phyloP scores from a whole-genome alignment of 1,140 invertebrate species.

The Cotesia typhae region DNA sequence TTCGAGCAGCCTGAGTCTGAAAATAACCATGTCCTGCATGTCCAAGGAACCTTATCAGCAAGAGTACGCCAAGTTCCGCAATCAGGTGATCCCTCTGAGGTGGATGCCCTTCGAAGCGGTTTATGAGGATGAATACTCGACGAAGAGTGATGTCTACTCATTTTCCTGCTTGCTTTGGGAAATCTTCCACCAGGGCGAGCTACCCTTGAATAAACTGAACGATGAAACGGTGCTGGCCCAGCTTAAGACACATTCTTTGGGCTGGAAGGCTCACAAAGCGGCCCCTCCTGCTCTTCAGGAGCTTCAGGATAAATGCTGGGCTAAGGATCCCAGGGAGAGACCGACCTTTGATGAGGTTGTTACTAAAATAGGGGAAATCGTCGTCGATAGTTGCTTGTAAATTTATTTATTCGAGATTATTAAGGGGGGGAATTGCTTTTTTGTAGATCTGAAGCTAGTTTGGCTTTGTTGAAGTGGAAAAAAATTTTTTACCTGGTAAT shows the following conservation, averaged over 20 bases:
- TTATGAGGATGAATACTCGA: slow-evolving; percentile 90
- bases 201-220: slow-evolving; percentile 84
- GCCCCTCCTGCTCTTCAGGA: slow-evolving; percentile 73
- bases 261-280: slow-evolving; percentile 72
- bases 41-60: slow-evolving; percentile 85
- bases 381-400: slow-evolving; percentile 57
- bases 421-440: not conserved
- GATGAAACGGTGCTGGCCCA: slow-evolving; percentile 80
- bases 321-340: slow-evolving; percentile 71
- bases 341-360: slow-evolving; percentile 70
- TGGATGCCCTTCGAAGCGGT: slow-evolving; percentile 91
- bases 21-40: slow-evolving; percentile 83
- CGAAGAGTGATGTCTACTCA: slow-evolving; percentile 93
- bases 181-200: slow-evolving; percentile 84
- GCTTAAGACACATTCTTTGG: slow-evolving; percentile 72
- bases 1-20: slow-evolving; percentile 82
- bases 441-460: too few species aligned
- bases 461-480: not conserved
- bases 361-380: slow-evolving; percentile 58
- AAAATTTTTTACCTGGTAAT: not conserved
- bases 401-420: not conserved
- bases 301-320: slow-evolving; percentile 71
- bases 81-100: slow-evolving; percentile 73
- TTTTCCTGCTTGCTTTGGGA: slow-evolving; percentile 93
- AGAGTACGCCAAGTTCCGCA: slow-evolving; percentile 84